A percentile compares a stretch with the other conserved stretches of the same genome.
Conservation (phyloP, 2,888 invertebrate genomes). For the Drosophila austrosaltans region DNA sequence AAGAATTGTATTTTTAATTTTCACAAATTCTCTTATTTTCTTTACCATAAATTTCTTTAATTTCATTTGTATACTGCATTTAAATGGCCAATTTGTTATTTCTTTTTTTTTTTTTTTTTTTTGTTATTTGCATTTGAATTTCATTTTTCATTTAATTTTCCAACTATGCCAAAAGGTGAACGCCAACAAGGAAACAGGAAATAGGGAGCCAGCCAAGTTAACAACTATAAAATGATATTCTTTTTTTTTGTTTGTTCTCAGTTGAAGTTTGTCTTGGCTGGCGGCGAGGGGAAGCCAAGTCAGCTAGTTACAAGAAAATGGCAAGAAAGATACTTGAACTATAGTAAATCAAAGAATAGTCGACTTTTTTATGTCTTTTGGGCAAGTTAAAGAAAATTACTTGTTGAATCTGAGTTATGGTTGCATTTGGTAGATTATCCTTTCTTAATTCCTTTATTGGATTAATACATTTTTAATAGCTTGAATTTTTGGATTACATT, state of each 20-base stretch:
- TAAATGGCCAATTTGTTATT: conserved; percentile 22
- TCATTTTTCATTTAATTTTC: conserved; percentile 30
- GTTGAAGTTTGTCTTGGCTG: conserved; percentile 8
- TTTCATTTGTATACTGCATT: conserved; percentile 45
- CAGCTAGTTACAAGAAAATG: background rate
- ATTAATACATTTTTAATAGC: too few species aligned
- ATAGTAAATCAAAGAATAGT: background rate
- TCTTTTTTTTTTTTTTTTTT: conserved; percentile 3
- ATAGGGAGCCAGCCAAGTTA: conserved; percentile 35
- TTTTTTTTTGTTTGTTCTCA: background rate
- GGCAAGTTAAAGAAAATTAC: too few species aligned
- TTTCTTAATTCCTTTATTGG: too few species aligned
- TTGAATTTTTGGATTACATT: too few species aligned
- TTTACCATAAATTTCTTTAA: conserved; percentile 37
- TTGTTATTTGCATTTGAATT: conserved; percentile 29
- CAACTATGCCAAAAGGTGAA: conserved; percentile 22
- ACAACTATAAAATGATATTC: conserved; percentile 40
- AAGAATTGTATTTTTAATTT: conserved; percentile 6
- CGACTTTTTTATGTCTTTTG: background rate
- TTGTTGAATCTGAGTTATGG: background rate
- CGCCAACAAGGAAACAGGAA: conserved; percentile 11
- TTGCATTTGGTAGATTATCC: too few species aligned
- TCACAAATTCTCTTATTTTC: background rate
- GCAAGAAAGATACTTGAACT: background rate
- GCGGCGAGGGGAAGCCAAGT: background rate